phyloP scores from a whole-genome alignment of 2,888 invertebrate genomes.

The Schrankia costaestrigalis region DNA sequence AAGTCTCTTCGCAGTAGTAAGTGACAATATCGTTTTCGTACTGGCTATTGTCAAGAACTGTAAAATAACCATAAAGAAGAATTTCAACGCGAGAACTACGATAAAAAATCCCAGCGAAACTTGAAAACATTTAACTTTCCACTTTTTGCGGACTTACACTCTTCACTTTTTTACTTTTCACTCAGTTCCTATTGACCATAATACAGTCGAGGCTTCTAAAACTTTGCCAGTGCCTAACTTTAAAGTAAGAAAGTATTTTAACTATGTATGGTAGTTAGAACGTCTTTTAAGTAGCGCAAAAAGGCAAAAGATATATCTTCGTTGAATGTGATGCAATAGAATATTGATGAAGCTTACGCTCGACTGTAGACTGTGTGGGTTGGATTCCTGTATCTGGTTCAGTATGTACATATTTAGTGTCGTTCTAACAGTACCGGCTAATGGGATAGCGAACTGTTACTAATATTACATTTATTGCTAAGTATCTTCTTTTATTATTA shows the following conservation, averaged over 20 bases:
- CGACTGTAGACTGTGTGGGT: conserved; percentile 13
- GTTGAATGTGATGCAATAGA: conserved; percentile 28
- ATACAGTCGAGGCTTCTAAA: conserved; percentile 48
- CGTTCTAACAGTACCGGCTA: conserved; percentile 14
- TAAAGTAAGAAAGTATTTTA: conserved; percentile 51
- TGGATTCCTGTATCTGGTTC: conserved; percentile 13
- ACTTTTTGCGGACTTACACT: conserved; percentile 45
- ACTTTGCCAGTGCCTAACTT: conserved; percentile 44
- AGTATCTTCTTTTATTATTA: too few species aligned
- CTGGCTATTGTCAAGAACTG: conserved; percentile 34
- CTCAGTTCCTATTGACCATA: conserved; percentile 54
- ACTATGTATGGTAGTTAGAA: conserved; percentile 33
- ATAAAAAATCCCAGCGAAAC: conserved; percentile 46
- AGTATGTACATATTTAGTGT: conserved; percentile 33
- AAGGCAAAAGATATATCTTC: conserved; percentile 26
- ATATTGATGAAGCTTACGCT: conserved; percentile 33
- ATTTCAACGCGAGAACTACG: conserved; percentile 32
- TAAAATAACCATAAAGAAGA: conserved; percentile 40
- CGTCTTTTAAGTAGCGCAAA: conserved; percentile 30
- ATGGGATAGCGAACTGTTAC: conserved; percentile 7
- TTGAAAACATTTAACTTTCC: conserved; percentile 60
- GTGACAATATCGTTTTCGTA: conserved; percentile 37
- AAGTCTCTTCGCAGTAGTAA: conserved; percentile 19
- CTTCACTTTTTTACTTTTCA: conserved; percentile 47
- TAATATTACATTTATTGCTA: neutral